phyloP scores from a whole-genome alignment of 2,888 invertebrate species.

The Chromoteleia sp. region DNA sequence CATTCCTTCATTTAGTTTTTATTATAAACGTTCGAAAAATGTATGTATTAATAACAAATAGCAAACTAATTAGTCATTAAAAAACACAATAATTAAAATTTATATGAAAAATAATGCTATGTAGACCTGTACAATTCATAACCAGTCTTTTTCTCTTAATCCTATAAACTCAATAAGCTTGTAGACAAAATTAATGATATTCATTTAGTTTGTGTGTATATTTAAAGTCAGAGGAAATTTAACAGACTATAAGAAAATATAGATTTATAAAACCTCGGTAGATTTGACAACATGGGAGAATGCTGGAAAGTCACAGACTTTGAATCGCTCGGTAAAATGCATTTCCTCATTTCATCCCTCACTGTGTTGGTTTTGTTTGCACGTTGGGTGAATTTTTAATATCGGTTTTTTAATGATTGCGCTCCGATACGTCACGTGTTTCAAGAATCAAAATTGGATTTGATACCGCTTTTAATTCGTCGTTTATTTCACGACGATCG shows the following conservation, averaged over 20 bases:
- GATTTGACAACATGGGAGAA: constrained; percentile 62
- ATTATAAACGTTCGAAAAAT: no score
- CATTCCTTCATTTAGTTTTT: no score
- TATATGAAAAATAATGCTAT: no score
- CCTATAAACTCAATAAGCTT: no score
- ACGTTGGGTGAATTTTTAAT: constrained; percentile 1
- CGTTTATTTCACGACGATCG: constrained; percentile 3
- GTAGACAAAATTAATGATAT: no score
- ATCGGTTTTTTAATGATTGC: constrained; percentile 7
- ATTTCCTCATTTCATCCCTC: constrained; percentile 11
- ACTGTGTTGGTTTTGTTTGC: constrained; percentile 8
- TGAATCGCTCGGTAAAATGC: constrained; percentile 56
- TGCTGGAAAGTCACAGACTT: constrained; percentile 57
- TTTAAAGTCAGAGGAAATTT: no score
- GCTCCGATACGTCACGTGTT: background rate
- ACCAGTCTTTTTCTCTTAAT: no score
- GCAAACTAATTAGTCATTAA: no score
- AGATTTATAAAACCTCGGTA: constrained; percentile 39
- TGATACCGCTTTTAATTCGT: constrained; percentile 7
- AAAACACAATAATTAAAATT: no score
- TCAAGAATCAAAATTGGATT: background rate
- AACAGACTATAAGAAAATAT: constrained; percentile 65
- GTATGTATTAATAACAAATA: no score
- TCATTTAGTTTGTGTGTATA: no score
- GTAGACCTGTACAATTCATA: no score